A percentile compares a stretch with the other conserved stretches of the same genome.
phyloP scores from a whole-genome alignment of 1,140 invertebrate species.

The Bombus ignitus region DNA sequence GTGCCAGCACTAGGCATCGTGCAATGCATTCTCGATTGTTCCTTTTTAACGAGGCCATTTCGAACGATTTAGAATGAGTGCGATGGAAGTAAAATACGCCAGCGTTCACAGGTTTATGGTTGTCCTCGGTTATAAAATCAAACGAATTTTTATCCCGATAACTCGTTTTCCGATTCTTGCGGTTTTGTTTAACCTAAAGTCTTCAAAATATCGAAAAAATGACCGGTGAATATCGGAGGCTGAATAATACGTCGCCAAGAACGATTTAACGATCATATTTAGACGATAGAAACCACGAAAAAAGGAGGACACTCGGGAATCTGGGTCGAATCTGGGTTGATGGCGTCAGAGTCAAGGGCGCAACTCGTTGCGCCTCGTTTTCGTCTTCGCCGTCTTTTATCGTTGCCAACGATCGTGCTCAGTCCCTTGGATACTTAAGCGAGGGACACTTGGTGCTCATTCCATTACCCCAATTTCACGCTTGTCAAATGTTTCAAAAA shows the following conservation, averaged over 20 bases:
- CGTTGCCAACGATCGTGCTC: neutral
- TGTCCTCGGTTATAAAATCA: neutral
- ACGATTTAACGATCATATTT: neutral
- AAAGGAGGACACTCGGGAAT: slow-evolving; percentile 14
- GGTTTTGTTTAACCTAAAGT: too few relatives aligned
- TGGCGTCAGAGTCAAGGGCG: slow-evolving; percentile 40
- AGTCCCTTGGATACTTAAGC: neutral
- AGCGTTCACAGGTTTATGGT: too few relatives aligned
- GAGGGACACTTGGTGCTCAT: neutral
- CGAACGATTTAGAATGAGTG: neutral
- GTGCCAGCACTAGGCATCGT: slow-evolving; percentile 22
- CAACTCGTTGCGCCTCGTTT: slow-evolving; percentile 23
- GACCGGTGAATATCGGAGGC: too few relatives aligned
- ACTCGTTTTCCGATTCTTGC: neutral
- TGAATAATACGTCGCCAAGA: neutral
- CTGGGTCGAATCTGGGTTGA: slow-evolving; percentile 11
- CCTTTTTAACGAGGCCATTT: slow-evolving; percentile 31
- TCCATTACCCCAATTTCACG: slow-evolving; percentile 20
- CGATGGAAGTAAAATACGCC: neutral
- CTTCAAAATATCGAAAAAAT: neutral
- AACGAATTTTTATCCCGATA: neutral
- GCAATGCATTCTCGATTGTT: neutral
- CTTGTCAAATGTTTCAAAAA: slow-evolving; percentile 6
- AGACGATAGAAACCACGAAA: neutral
- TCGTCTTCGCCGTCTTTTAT: slow-evolving; percentile 1